phyloP scores from a whole-genome alignment of 2,113 vertebrate species.

The Neodon shergylaensis region DNA sequence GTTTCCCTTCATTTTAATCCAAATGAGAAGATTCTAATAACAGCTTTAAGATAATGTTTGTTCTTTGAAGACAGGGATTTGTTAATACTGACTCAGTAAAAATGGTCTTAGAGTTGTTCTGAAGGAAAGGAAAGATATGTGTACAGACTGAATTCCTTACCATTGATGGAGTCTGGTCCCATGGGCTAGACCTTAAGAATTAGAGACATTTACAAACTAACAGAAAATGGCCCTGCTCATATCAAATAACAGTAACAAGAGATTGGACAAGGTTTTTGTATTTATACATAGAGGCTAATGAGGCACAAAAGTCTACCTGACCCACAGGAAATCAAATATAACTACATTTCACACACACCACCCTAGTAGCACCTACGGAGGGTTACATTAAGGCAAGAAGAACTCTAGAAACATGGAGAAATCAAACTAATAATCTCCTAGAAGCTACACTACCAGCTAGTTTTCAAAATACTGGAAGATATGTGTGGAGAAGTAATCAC shows the following conservation, averaged over 20 bases:
- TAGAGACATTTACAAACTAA: not conserved
- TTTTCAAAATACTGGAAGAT: not conserved
- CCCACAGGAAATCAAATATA: not conserved
- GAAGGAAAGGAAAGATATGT: not conserved
- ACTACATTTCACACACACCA: not conserved
- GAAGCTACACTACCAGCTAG: too few species aligned
- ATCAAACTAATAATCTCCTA: not conserved
- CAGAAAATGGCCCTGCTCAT: not conserved
- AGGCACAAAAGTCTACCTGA: not conserved
- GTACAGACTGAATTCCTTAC: not conserved
- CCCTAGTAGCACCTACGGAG: not conserved
- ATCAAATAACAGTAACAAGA: not conserved
- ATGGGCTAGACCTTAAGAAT: not conserved
- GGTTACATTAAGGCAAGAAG: not conserved
- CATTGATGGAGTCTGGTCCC: not conserved
- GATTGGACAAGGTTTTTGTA: not conserved
- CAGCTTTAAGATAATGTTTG: not conserved
- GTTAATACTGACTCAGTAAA: not conserved
- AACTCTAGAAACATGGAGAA: not conserved
- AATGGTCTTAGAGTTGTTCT: not conserved
- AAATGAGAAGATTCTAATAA: not conserved
- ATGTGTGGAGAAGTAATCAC: not conserved
- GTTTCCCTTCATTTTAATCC: not conserved
- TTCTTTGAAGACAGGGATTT: not conserved
- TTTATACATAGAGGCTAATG: not conserved